These are phyloP conservation scores for Pedionomus torquatus DNA, from an alignment of 2,113 vertebrate genomes.

Conservation along the genomic window DNA sequence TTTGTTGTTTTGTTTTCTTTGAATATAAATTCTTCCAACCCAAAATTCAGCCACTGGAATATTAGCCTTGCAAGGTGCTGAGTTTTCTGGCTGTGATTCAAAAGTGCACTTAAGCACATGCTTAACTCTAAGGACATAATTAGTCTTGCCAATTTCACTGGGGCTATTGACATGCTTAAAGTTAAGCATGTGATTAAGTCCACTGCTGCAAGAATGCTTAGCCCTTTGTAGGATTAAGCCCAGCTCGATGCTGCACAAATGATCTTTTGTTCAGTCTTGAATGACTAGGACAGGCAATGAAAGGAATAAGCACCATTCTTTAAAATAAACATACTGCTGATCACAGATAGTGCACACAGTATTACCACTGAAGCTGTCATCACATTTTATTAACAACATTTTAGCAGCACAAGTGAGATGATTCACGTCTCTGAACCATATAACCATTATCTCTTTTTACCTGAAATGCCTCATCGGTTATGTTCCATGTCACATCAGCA, in stretches of 20 bases:
- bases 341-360: not conserved
- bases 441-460: not conserved
- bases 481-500: not conserved
- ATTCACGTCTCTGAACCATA: conserved; percentile 1
- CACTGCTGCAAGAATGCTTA: conserved; percentile 8
- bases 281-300: conserved; percentile 29
- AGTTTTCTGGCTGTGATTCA: conserved; percentile 25
- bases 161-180: conserved; percentile 33
- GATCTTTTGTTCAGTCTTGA: conserved; percentile 33
- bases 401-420: not conserved
- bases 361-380: conserved; percentile 26
- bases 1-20: not conserved
- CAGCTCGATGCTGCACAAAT: not conserved
- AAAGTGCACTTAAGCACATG: conserved; percentile 39
- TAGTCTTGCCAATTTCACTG: conserved; percentile 16
- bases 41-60: not conserved
- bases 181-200: conserved; percentile 32
- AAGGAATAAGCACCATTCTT: not conserved
- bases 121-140: conserved; percentile 37
- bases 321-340: conserved; percentile 25
- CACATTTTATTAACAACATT: conserved; percentile 45
- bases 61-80: conserved; percentile 3
- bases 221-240: conserved; percentile 45
- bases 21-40: not conserved
- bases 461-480: not conserved